phyloP scores from a whole-genome alignment of 2,113 vertebrate species.

The Calyptommatus sinebrachiatus region DNA sequence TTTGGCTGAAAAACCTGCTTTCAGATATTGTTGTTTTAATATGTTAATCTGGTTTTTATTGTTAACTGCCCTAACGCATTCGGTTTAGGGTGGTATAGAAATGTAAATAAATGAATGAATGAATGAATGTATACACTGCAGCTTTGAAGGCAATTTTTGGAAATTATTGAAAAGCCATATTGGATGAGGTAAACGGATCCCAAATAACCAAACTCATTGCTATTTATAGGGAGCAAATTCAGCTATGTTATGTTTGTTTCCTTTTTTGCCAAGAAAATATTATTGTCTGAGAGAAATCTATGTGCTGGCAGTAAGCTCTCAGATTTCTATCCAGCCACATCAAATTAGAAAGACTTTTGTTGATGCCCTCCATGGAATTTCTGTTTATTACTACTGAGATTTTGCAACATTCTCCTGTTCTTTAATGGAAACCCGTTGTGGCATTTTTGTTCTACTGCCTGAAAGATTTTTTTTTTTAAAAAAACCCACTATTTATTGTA shows the following conservation, averaged over 20 bases:
- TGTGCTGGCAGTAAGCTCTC: no score
- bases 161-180: conserved; percentile 7
- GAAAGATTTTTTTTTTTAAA: not conserved
- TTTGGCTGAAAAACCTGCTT: not conserved
- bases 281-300: not conserved
- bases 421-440: not conserved
- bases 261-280: not conserved
- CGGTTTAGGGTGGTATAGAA: no score
- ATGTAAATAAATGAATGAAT: no score
- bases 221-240: not conserved
- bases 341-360: not conserved
- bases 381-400: conserved; percentile 33
- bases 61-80: no score
- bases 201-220: no score
- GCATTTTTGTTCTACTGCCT: not conserved
- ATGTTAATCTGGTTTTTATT: no score
- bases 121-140: not conserved
- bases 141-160: conserved; percentile 32
- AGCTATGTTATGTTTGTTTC: not conserved
- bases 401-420: not conserved
- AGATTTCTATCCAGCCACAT: not conserved
- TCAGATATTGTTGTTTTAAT: no score
- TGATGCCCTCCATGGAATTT: not conserved
- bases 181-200: not conserved
- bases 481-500: conserved; percentile 7